These are phyloP conservation scores for Drosophila busckii DNA, from an alignment of 1,140 invertebrate species.

Conservation along the genomic window DNA sequence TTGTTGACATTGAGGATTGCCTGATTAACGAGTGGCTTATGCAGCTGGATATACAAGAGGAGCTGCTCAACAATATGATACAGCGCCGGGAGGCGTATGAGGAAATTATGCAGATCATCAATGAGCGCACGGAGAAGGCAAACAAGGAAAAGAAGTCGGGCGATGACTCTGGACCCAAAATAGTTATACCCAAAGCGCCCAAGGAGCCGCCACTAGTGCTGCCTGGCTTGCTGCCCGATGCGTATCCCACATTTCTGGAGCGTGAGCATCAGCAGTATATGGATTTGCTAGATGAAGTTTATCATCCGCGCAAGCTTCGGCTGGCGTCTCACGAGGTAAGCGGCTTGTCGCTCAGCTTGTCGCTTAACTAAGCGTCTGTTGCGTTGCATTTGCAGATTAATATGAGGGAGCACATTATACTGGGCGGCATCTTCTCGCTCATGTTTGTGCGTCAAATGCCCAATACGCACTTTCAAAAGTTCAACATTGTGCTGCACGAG, in stretches of 20 bases:
- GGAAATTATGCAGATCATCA: constrained; percentile 31
- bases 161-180: constrained; percentile 5
- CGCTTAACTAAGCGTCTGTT: background rate
- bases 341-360: too few relatives aligned
- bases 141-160: background rate
- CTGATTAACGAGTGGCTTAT: constrained; percentile 51
- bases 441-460: constrained; percentile 40
- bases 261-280: constrained; percentile 45
- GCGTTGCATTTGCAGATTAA: constrained; percentile 42
- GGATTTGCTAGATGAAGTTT: constrained; percentile 41
- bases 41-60: constrained; percentile 41
- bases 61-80: constrained; percentile 28
- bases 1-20: constrained; percentile 41
- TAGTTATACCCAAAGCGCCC: constrained; percentile 38
- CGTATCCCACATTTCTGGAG: constrained; percentile 24
- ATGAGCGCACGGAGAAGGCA: constrained; percentile 21
- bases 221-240: constrained; percentile 42
- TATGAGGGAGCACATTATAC: constrained; percentile 46
- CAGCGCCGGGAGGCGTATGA: constrained; percentile 39
- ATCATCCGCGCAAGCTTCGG: constrained; percentile 41
- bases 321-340: constrained; percentile 41
- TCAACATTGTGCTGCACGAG: constrained; percentile 54
- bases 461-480: constrained; percentile 40
- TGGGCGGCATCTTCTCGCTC: constrained; percentile 58
- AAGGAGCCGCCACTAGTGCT: constrained; percentile 31